A percentile compares a stretch with the other conserved stretches of the same genome.
Evolutionary conservation across 2,888 invertebrate species (phyloP).

Genomic region (Epinotia demarniana): DNA sequence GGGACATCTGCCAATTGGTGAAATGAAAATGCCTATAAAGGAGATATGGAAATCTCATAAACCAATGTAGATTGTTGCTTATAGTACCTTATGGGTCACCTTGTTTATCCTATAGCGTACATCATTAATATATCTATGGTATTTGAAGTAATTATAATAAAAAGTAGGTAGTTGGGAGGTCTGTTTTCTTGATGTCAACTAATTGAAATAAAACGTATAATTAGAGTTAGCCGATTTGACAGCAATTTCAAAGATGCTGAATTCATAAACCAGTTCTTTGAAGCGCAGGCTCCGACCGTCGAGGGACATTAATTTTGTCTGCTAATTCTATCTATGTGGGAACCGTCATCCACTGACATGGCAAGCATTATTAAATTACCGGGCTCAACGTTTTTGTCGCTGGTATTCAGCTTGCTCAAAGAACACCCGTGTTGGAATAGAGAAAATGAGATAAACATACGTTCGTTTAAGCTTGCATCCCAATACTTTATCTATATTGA

Average conservation of each 20-base stretch:
- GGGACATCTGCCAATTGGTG: not conserved
- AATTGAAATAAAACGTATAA: conserved; percentile 11
- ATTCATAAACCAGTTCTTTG: conserved; percentile 50
- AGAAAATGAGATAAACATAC: conserved; percentile 24
- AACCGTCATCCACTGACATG: conserved; percentile 53
- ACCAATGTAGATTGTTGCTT: no score
- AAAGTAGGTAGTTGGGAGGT: not conserved
- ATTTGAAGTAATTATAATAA: not conserved
- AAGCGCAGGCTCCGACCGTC: conserved; percentile 50
- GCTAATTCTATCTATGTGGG: conserved; percentile 67
- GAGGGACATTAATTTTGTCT: conserved; percentile 63
- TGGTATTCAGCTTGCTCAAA: conserved; percentile 34
- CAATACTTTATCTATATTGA: conserved; percentile 27
- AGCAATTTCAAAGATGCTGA: conserved; percentile 31
- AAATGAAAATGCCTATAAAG: not conserved
- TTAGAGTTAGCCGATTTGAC: conserved; percentile 23
- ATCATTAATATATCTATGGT: not conserved
- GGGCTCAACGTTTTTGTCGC: conserved; percentile 45
- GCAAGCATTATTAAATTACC: conserved; percentile 47
- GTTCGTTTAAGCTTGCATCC: conserved; percentile 26
- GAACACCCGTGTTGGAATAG: conserved; percentile 22
- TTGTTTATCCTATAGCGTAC: not conserved
- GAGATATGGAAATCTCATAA: no score
- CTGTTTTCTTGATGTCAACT: not conserved
- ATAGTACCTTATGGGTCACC: not conserved